Evolutionary conservation across 2,888 invertebrate genomes (phyloP).

Genomic region (Apoda limacodes): DNA sequence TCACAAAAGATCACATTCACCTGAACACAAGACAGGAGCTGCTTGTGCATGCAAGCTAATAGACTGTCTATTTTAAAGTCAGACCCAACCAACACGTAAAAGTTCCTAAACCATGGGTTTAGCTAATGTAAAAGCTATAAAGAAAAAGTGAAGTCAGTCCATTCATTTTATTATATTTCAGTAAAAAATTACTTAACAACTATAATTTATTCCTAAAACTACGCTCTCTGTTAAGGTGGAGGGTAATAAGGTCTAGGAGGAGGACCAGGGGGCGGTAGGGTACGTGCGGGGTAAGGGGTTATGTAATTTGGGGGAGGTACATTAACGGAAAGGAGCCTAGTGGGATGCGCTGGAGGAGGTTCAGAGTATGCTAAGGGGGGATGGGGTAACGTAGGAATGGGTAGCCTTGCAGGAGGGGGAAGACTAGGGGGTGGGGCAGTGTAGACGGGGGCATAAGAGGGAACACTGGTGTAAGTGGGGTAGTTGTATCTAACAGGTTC

Average conservation of each 20-base stretch:
- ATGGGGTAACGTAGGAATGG: slow-evolving; percentile 26
- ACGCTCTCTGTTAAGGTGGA: slow-evolving; percentile 40
- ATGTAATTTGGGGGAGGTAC: slow-evolving; percentile 55
- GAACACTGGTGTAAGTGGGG: slow-evolving; percentile 44
- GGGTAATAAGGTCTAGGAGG: slow-evolving; percentile 54
- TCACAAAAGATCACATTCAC: too few relatives aligned
- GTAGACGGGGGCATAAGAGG: slow-evolving; percentile 50
- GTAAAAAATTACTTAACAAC: slow-evolving; percentile 41
- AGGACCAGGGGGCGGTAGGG: slow-evolving; percentile 31
- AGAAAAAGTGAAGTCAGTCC: too few relatives aligned
- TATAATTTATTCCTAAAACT: slow-evolving; percentile 25
- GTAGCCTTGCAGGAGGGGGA: slow-evolving; percentile 27
- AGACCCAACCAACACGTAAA: too few relatives aligned
- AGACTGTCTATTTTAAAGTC: too few relatives aligned
- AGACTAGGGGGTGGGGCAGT: slow-evolving; percentile 35
- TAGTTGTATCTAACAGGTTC: slow-evolving; percentile 42
- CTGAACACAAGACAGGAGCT: too few relatives aligned
- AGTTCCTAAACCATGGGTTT: too few relatives aligned
- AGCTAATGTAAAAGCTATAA: too few relatives aligned
- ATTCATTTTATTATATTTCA: slow-evolving; percentile 46
- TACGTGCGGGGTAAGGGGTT: slow-evolving; percentile 34
- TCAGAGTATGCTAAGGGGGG: slow-evolving; percentile 46
- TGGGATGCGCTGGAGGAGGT: slow-evolving; percentile 47
- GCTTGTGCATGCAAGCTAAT: too few relatives aligned
- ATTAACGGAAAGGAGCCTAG: slow-evolving; percentile 41